A percentile compares a stretch with the other conserved stretches of the same genome.
Conservation (phyloP, 2,888 invertebrate species). For the Hyles lineata region DNA sequence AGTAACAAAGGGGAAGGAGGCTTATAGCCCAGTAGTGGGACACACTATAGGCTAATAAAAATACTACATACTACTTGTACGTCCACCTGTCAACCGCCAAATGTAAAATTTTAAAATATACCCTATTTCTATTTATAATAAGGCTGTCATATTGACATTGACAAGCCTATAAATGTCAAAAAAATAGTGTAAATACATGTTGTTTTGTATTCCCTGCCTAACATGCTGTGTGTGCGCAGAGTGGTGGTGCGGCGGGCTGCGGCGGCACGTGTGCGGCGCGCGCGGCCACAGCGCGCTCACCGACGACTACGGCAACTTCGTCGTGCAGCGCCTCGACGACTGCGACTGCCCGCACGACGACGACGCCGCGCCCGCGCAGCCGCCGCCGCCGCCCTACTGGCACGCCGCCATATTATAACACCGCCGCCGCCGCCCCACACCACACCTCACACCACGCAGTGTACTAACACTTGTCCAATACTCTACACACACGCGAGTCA, state of each 20-base stretch:
- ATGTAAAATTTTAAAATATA: too few relatives aligned
- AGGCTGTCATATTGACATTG: too few relatives aligned
- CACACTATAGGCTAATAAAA: too few relatives aligned
- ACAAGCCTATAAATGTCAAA: too few relatives aligned
- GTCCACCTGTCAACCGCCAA: too few relatives aligned
- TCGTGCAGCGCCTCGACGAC: conserved; percentile 71
- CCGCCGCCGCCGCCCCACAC: conserved; percentile 24
- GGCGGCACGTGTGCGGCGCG: conserved; percentile 75
- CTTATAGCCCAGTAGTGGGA: too few relatives aligned
- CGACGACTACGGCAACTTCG: conserved; percentile 84
- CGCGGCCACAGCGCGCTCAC: conserved; percentile 78
- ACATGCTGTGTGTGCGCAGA: conserved; percentile 32
- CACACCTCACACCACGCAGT: conserved; percentile 42
- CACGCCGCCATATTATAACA: conserved; percentile 58
- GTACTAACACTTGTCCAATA: neutral
- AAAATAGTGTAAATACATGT: too few relatives aligned
- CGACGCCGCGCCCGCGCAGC: conserved; percentile 36
- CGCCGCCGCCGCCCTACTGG: conserved; percentile 50
- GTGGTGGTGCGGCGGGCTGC: conserved; percentile 66
- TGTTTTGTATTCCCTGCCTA: neutral
- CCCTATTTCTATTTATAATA: too few relatives aligned
- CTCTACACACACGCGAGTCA: neutral
- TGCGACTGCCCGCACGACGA: conserved; percentile 71
- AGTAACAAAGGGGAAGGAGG: too few relatives aligned
- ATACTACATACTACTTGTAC: too few relatives aligned